These are phyloP conservation scores for Amia ocellicauda DNA, from an alignment of 2,113 vertebrate genomes.

Conservation along the genomic window DNA sequence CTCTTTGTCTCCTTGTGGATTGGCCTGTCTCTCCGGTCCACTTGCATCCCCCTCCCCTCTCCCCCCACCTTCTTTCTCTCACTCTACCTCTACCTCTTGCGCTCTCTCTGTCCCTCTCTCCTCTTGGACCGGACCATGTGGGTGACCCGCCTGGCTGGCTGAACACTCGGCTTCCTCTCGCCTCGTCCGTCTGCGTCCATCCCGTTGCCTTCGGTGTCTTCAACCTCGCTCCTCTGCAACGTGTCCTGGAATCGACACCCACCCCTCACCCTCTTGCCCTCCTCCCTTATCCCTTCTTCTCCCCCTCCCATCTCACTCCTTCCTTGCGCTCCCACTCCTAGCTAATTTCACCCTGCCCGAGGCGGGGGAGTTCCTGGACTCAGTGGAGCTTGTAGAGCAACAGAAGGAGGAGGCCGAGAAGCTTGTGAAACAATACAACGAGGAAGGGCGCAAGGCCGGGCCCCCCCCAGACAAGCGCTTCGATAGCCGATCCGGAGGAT, in stretches of 20 bases:
- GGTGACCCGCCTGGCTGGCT: no score
- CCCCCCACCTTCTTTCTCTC: background rate
- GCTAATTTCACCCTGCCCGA: slow-evolving; percentile 85
- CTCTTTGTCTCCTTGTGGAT: no score
- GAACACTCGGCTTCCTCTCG: no score
- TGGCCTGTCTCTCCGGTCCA: background rate
- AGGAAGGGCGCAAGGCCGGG: slow-evolving; percentile 80
- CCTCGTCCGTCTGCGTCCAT: no score
- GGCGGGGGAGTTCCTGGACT: slow-evolving; percentile 80
- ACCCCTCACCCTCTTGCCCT: slow-evolving; percentile 8
- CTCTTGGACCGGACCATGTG: background rate
- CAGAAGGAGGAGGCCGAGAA: slow-evolving; percentile 76
- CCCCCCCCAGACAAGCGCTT: slow-evolving; percentile 86
- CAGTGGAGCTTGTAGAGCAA: slow-evolving; percentile 73
- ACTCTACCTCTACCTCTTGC: background rate
- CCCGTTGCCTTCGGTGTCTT: no score
- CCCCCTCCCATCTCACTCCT: slow-evolving; percentile 33
- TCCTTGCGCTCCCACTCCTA: slow-evolving; percentile 44
- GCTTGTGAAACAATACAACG: slow-evolving; percentile 83
- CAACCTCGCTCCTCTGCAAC: no score
- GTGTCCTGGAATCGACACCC: background rate
- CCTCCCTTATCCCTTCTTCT: slow-evolving; percentile 31
- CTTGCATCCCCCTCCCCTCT: background rate
- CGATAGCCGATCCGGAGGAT: slow-evolving; percentile 72
- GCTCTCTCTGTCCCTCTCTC: no score